Evolutionary conservation across 2,888 invertebrate species (phyloP).

Genomic region (Oligia strigilis): DNA sequence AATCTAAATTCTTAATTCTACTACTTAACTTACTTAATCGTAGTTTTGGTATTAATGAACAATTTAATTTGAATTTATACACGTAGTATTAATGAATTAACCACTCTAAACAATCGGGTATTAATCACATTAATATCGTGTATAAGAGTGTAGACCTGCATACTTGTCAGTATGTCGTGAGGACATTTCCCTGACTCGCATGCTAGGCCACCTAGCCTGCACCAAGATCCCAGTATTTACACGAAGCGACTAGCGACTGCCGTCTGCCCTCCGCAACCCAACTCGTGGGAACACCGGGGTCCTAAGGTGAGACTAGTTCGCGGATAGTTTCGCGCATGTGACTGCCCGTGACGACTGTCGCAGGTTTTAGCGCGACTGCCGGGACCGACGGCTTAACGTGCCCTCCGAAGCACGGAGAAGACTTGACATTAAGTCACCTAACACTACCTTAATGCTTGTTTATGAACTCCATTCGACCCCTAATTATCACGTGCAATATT

Average conservation of each 20-base stretch:
- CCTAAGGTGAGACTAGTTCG: slow-evolving; percentile 16
- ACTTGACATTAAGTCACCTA: neutral
- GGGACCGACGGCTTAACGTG: slow-evolving; percentile 41
- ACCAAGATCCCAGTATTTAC: neutral
- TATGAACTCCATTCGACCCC: no score
- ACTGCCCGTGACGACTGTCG: slow-evolving; percentile 39
- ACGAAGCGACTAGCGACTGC: slow-evolving; percentile 9
- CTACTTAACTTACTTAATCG: no score
- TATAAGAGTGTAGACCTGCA: neutral
- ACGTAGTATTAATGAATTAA: neutral
- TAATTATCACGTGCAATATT: slow-evolving; percentile 6
- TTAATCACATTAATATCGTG: neutral
- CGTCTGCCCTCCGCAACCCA: slow-evolving; percentile 14
- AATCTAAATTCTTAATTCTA: neutral
- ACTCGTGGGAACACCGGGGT: slow-evolving; percentile 10
- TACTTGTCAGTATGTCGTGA: neutral
- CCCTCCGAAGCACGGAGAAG: neutral
- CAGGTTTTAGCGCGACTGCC: slow-evolving; percentile 13
- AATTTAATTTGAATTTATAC: neutral
- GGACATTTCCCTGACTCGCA: slow-evolving; percentile 14
- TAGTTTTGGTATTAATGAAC: no score
- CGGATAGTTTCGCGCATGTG: slow-evolving; percentile 9
- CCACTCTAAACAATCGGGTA: no score
- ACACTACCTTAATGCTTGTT: neutral
- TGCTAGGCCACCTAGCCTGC: slow-evolving; percentile 14